Percentiles rank a stretch among this genome's conserved stretches.
Evolutionary conservation across 1,140 invertebrate genomes (phyloP).

Genomic region (Brachystomella parvula): DNA sequence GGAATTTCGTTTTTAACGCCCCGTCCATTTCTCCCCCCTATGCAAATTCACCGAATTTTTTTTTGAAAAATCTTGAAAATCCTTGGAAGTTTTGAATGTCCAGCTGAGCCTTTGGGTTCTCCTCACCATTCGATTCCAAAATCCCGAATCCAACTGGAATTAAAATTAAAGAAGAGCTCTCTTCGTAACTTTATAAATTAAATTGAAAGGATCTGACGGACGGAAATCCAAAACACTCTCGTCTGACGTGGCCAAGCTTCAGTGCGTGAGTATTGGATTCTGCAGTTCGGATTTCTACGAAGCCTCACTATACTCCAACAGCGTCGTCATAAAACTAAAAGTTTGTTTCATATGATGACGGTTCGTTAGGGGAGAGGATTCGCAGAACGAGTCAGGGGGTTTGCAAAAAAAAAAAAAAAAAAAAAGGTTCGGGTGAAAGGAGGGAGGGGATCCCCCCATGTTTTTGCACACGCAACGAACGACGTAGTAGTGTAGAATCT

Average conservation of each 20-base stretch:
- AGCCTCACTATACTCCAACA: neutral
- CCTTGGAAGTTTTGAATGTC: too few species aligned
- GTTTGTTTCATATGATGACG: too few species aligned
- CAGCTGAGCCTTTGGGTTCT: too few species aligned
- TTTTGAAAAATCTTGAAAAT: too few species aligned
- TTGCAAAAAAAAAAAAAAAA: too few species aligned
- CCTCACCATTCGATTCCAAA: too few species aligned
- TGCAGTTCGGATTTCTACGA: neutral
- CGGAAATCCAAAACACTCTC: neutral
- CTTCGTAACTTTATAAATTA: too few species aligned
- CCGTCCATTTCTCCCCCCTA: slow-evolving; percentile 38
- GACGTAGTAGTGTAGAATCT: too few species aligned
- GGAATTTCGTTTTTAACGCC: slow-evolving; percentile 30
- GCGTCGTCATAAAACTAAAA: slow-evolving; percentile 6
- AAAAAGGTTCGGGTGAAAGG: too few species aligned
- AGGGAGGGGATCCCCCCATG: too few species aligned
- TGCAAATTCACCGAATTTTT: slow-evolving; percentile 36
- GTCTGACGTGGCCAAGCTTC: slow-evolving; percentile 2
- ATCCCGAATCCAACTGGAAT: too few species aligned
- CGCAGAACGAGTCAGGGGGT: neutral
- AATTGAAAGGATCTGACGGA: neutral
- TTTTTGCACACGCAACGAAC: slow-evolving; percentile 1
- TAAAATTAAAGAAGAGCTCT: too few species aligned
- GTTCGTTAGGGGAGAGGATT: neutral
- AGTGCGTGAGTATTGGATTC: neutral